phyloP scores from a whole-genome alignment of 2,797 vertebrate genomes.

The Cyprinodon diabolis region DNA sequence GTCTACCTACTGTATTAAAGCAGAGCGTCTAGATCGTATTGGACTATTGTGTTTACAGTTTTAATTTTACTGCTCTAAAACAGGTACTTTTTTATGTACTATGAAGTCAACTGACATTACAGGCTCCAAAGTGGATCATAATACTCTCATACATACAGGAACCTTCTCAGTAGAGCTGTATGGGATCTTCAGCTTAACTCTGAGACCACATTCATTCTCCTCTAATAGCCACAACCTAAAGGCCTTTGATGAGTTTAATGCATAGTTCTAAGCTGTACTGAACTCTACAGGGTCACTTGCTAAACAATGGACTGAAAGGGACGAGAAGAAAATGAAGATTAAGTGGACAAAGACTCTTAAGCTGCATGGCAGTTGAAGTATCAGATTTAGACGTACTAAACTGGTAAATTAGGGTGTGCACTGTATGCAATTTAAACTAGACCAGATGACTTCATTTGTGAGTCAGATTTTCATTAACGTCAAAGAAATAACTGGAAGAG shows the following conservation, averaged over 20 bases:
- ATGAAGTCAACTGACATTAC: background rate
- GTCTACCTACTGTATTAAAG: background rate
- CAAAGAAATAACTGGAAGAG: slow-evolving; percentile 44
- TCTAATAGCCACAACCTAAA: slow-evolving; percentile 27
- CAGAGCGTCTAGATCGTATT: background rate
- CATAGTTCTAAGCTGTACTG: slow-evolving; percentile 42
- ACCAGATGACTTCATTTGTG: slow-evolving; percentile 33
- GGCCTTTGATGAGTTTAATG: slow-evolving; percentile 62
- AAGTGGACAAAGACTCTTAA: slow-evolving; percentile 40
- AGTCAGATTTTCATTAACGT: slow-evolving; percentile 67
- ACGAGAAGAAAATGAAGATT: slow-evolving; percentile 63
- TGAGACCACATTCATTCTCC: slow-evolving; percentile 38
- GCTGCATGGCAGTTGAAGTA: slow-evolving; percentile 36
- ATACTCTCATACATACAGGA: slow-evolving; percentile 42
- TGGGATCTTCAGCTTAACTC: slow-evolving; percentile 43
- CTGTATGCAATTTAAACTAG: slow-evolving; percentile 28
- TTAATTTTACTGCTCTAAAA: background rate
- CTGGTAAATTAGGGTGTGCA: slow-evolving; percentile 31
- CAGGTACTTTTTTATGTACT: background rate
- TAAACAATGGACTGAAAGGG: slow-evolving; percentile 31
- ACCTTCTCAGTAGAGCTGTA: slow-evolving; percentile 36
- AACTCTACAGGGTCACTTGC: slow-evolving; percentile 51
- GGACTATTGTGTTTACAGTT: background rate
- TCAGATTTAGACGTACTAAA: slow-evolving; percentile 42
- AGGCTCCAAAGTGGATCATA: background rate